Percentiles rank a stretch among this genome's conserved stretches.
Evolutionary conservation across 2,113 vertebrate species (phyloP).

Genomic region (Sebastes schlegelii): DNA sequence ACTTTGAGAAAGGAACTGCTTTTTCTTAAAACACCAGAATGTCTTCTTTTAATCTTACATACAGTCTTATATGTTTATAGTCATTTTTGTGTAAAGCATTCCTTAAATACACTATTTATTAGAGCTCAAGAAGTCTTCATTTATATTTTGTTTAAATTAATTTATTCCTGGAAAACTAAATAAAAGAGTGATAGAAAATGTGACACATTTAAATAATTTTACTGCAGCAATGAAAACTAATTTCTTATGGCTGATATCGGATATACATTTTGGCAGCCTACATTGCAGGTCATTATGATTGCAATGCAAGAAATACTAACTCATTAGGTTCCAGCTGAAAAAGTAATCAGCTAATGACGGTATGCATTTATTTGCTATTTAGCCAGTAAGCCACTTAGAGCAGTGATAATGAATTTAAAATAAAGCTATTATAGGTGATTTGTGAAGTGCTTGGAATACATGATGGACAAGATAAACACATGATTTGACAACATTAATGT

Average conservation of each 20-base stretch:
- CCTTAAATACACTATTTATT: not conserved
- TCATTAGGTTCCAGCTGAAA: not conserved
- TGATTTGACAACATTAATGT: not conserved
- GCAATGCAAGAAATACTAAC: not conserved
- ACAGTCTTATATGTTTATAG: not conserved
- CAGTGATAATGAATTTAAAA: constrained; percentile 8
- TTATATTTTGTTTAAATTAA: not conserved
- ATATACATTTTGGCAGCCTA: not conserved
- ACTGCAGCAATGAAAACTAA: not conserved
- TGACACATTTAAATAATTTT: not conserved
- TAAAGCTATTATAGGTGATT: not conserved
- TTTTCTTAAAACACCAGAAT: not conserved
- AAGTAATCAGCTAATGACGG: constrained; percentile 6
- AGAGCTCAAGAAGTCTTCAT: not conserved
- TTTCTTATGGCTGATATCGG: not conserved
- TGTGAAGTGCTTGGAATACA: not conserved
- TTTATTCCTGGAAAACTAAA: not conserved
- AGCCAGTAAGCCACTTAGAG: not conserved
- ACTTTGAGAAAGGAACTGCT: not conserved
- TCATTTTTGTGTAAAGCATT: not conserved
- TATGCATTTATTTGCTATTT: constrained; percentile 1
- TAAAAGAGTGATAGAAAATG: not conserved
- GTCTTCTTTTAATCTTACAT: not conserved
- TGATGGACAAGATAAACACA: not conserved
- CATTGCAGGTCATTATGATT: not conserved